phyloP scores from a whole-genome alignment of 2,113 vertebrate genomes.

The Neofelis nebulosa region DNA sequence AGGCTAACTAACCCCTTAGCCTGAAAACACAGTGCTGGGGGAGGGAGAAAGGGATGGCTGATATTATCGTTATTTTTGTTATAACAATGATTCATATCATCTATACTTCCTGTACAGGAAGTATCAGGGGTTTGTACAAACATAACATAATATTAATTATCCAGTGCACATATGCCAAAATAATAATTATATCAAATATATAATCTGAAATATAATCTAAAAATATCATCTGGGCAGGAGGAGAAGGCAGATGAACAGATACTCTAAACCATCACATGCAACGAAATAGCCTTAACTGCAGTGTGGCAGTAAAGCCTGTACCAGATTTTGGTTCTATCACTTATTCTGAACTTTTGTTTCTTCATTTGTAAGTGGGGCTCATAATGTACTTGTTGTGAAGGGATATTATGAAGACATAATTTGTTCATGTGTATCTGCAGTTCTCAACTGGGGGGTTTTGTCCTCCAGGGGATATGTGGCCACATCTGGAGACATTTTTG shows the following conservation, averaged over 20 bases:
- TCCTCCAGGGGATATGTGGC: neutral
- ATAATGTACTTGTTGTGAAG: accelerated
- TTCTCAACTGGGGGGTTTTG: neutral
- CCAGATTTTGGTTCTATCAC: neutral
- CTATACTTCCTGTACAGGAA: neutral
- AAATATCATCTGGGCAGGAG: neutral
- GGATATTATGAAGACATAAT: neutral
- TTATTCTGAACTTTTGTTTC: neutral
- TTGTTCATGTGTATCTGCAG: accelerated
- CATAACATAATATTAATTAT: neutral
- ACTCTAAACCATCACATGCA: neutral
- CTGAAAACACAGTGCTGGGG: neutral
- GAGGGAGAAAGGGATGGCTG: neutral
- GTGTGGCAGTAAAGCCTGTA: neutral
- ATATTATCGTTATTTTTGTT: neutral
- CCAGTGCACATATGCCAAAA: neutral
- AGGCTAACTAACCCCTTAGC: neutral
- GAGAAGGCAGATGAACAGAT: neutral
- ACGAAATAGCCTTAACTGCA: neutral
- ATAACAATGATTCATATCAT: neutral
- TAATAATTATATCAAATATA: neutral
- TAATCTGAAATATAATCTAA: neutral
- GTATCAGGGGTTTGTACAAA: neutral
- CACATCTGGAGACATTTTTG: neutral
- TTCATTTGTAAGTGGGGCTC: neutral